Evolutionary conservation across 2,797 vertebrate species (phyloP).

Genomic region (Arvicola amphibius): DNA sequence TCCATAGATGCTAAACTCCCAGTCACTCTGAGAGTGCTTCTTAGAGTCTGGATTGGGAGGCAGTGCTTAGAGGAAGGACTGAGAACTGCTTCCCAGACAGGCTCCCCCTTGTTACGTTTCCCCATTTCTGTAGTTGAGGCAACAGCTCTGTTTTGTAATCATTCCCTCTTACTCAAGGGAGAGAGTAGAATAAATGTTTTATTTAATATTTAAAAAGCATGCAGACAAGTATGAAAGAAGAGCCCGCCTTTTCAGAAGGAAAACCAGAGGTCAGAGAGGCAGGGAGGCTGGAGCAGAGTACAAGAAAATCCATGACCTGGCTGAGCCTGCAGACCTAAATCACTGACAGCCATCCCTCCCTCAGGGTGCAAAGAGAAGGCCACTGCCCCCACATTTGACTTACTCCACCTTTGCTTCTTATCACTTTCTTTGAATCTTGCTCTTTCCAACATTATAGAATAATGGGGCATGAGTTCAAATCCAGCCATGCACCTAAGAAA

Average conservation of each 20-base stretch:
- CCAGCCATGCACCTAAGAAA: neutral
- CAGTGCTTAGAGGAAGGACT: neutral
- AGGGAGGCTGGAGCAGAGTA: neutral
- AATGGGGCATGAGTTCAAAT: neutral
- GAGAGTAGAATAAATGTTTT: neutral
- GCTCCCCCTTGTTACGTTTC: neutral
- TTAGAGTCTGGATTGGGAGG: neutral
- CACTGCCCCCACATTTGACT: neutral
- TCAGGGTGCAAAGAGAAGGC: neutral
- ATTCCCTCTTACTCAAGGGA: neutral
- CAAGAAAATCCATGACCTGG: neutral
- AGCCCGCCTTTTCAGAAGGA: neutral
- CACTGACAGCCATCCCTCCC: neutral
- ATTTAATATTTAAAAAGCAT: neutral
- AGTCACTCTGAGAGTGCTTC: neutral
- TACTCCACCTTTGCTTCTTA: neutral
- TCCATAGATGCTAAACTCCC: neutral
- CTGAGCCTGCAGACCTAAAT: neutral
- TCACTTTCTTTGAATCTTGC: slow-evolving; percentile 13
- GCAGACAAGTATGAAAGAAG: neutral
- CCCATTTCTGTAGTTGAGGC: neutral
- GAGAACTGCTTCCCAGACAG: neutral
- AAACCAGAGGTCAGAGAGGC: neutral
- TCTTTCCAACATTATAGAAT: neutral
- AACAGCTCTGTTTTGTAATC: neutral